Evolutionary conservation across 2,888 invertebrate species (phyloP).

Genomic region (Patella depressa): DNA sequence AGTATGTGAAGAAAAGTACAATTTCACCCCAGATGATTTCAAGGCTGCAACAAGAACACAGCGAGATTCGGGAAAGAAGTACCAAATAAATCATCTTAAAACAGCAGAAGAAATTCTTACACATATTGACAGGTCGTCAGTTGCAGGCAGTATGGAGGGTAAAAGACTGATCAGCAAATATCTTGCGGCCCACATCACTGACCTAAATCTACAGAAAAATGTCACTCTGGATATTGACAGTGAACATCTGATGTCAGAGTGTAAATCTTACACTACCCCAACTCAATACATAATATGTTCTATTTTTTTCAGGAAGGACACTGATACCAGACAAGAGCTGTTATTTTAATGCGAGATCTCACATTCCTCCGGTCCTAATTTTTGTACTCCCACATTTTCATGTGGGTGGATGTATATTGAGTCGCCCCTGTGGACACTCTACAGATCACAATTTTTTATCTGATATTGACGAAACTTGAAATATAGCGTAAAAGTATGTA

Average conservation of each 20-base stretch:
- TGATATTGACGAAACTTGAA: no score
- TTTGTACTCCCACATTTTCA: no score
- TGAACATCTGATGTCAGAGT: not conserved
- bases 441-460: no score
- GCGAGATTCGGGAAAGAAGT: not conserved
- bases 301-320: no score
- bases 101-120: not conserved
- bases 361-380: no score
- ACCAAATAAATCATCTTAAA: not conserved
- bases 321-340: no score
- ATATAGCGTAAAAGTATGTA: no score
- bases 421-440: no score
- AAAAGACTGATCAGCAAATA: not conserved
- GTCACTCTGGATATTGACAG: slow-evolving; percentile 5
- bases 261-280: not conserved
- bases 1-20: slow-evolving; percentile 41
- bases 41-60: slow-evolving; percentile 12
- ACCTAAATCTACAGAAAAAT: not conserved
- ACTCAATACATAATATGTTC: no score
- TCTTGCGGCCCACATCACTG: not conserved
- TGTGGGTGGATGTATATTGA: no score
- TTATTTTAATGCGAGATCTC: no score
- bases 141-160: not conserved
- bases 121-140: not conserved
- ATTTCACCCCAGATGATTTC: slow-evolving; percentile 9